These are phyloP conservation scores for Dolomedes plantarius DNA, from an alignment of 2,888 invertebrate genomes.

Conservation along the genomic window DNA sequence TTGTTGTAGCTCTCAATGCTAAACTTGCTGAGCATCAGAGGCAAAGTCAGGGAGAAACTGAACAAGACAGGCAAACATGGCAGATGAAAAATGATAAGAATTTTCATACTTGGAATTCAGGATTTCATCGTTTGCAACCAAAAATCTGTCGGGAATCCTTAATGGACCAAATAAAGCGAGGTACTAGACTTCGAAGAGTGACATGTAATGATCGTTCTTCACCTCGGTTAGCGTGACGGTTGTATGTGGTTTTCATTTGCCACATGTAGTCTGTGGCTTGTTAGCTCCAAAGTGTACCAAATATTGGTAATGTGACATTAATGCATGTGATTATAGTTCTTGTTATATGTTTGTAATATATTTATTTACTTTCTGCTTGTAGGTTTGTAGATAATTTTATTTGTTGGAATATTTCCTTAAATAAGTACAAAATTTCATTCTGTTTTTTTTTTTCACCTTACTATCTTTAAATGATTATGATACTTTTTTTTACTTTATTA, in stretches of 20 bases:
- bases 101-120: constrained; percentile 81
- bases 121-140: constrained; percentile 83
- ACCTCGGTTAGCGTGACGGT: constrained; percentile 68
- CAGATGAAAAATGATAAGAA: constrained; percentile 47
- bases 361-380: neutral
- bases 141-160: constrained; percentile 88
- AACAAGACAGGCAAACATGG: constrained; percentile 48
- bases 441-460: neutral
- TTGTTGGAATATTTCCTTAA: neutral
- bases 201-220: constrained; percentile 69
- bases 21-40: constrained; percentile 79
- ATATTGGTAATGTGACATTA: constrained; percentile 1
- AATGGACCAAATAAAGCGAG: constrained; percentile 95
- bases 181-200: constrained; percentile 86
- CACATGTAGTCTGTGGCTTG: constrained; percentile 63
- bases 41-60: constrained; percentile 20
- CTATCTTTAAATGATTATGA: neutral
- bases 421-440: neutral
- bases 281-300: constrained; percentile 12
- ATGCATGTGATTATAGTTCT: constrained; percentile 14
- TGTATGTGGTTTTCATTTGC: constrained; percentile 72
- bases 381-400: constrained; percentile 11
- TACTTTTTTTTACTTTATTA: neutral
- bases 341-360: constrained; percentile 8
- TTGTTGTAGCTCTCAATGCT: constrained; percentile 80